Base-by-base conservation (phyloP, 2,113 vertebrate species). In the Corydoras maculifer region DNA sequence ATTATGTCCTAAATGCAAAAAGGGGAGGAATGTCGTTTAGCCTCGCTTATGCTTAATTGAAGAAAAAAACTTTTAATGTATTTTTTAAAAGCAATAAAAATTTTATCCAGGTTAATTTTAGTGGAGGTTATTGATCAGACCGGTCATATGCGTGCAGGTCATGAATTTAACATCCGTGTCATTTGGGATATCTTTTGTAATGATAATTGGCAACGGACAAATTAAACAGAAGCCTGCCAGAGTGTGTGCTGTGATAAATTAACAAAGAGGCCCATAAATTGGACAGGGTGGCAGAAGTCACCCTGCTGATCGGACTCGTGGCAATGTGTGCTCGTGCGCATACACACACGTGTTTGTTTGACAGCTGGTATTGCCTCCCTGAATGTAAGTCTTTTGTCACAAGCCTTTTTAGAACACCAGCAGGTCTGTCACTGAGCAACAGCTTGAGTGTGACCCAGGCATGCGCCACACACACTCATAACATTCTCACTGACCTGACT, bases 401-500 rank as follows among this genome's bases (percentile, higher is more conserved):
- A 73, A 69, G 65, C 58, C 73, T 71, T 67, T 80, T 75, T 67
- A 80, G 75, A 58, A 51, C 69, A 77, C 69, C 64, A 82, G 74
- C 76, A 79, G 74, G 71, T 72, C 78, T 79, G 74, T 76, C 64
- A 73, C 73, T 63, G 76, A 76, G 78, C 73, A 68, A 74, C 79
- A 77, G 76, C 72, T 77, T 79, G 72, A 63, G 72, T 58, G 69
- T 72, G 65, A 72, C 72, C 63, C 57, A 72, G 65, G 72, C 72
- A 68, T 74, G 72, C 4, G 50, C 65, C 65, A 68, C 72, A 68
- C 65, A 62, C 72, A 67, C 72, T 51, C 15, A 29, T 55, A 25
- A 59, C 62, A 53, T 32, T 65, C 55, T 72, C 49, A 62, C 15
- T 68, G 72, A 60, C 65, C 58, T 62, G 65, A 68, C 72, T 74